These are phyloP conservation scores for Erpornis zantholeuca DNA, from an alignment of 2,113 vertebrate species.

Conservation along the genomic window DNA sequence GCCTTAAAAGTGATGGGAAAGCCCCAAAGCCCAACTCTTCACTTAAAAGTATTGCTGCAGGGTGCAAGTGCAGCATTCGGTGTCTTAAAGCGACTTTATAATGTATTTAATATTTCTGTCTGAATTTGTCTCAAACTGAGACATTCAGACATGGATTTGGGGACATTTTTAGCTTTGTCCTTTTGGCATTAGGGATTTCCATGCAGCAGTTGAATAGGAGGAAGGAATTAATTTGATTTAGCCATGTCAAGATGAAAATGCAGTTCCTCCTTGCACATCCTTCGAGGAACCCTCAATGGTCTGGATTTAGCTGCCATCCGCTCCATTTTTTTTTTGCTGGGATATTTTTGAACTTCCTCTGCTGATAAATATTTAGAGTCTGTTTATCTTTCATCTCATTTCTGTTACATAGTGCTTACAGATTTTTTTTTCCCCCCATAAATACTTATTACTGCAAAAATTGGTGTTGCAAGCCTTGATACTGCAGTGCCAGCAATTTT, in stretches of 20 bases:
- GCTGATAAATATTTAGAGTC: slow-evolving; percentile 54
- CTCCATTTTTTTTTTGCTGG: not conserved
- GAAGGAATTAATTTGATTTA: slow-evolving; percentile 58
- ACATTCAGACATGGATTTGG: not conserved
- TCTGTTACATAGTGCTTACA: not conserved
- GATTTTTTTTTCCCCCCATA: not conserved
- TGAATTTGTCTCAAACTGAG: too few relatives aligned
- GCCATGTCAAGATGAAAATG: not conserved
- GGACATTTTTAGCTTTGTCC: slow-evolving; percentile 23
- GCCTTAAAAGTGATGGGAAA: not conserved
- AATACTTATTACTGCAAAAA: slow-evolving; percentile 33
- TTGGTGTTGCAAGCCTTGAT: not conserved
- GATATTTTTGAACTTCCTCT: slow-evolving; percentile 59
- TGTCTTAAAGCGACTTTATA: too few relatives aligned
- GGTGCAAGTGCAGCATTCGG: rapidly evolving
- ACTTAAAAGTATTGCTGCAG: not conserved
- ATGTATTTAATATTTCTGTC: too few relatives aligned
- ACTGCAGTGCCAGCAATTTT: not conserved
- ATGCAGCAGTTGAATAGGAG: slow-evolving; percentile 31
- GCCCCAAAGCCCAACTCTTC: not conserved
- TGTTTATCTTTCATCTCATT: slow-evolving; percentile 44
- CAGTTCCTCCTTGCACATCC: slow-evolving; percentile 42
- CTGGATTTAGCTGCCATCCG: slow-evolving; percentile 42
- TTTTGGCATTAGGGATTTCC: not conserved
- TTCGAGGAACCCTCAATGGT: slow-evolving; percentile 15